These are phyloP conservation scores for Norana najaformis DNA, from an alignment of 2,888 invertebrate genomes.

Conservation along the genomic window DNA sequence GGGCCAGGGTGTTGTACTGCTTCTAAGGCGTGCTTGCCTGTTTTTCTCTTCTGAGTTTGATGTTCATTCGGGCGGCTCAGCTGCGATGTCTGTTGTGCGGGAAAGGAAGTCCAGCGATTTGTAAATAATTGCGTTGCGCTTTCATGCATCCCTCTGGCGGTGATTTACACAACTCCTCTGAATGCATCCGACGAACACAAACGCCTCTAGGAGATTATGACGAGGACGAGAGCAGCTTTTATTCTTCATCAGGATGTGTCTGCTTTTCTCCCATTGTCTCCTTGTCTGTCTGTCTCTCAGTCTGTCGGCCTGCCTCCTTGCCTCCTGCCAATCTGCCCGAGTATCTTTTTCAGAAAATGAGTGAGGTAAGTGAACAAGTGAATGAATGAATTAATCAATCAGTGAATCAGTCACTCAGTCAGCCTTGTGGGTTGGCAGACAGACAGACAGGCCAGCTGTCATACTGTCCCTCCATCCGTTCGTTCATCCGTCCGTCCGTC, in stretches of 20 bases:
- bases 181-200: not conserved
- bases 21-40: not conserved
- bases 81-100: not conserved
- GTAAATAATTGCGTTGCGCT: not conserved
- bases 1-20: not conserved
- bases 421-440: no score
- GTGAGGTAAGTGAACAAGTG: not conserved
- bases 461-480: not conserved
- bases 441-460: no score
- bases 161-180: not conserved
- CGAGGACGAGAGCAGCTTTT: not conserved
- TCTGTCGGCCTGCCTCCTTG: not conserved
- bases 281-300: not conserved
- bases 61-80: not conserved
- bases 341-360: not conserved
- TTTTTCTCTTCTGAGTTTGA: slow-evolving; percentile 9
- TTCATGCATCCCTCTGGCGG: not conserved
- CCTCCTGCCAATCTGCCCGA: not conserved
- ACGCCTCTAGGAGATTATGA: not conserved
- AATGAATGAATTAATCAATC: not conserved
- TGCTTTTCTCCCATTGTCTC: not conserved
- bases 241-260: not conserved
- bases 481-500: not conserved
- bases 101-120: not conserved
- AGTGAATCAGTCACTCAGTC: not conserved